These are phyloP conservation scores for Nephrocerus scutellatus DNA, from an alignment of 2,888 invertebrate species.

Conservation along the genomic window DNA sequence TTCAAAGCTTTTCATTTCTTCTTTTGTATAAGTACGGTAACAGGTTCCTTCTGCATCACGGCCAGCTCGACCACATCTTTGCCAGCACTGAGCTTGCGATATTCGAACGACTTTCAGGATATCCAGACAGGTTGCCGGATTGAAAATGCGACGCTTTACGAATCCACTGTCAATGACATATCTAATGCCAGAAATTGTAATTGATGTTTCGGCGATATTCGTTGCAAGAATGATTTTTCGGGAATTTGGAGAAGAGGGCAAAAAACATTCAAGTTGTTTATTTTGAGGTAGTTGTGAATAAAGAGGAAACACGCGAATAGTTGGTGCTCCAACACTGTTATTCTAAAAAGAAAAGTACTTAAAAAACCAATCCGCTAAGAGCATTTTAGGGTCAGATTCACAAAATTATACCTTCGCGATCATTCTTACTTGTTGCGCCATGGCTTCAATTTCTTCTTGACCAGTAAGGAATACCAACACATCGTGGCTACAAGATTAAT, in stretches of 20 bases:
- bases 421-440: conserved; percentile 65
- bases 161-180: conserved; percentile 88
- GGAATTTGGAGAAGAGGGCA: conserved; percentile 60
- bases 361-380: conserved; percentile 10
- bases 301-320: conserved; percentile 73
- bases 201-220: conserved; percentile 96
- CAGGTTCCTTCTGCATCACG: conserved; percentile 78
- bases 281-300: conserved; percentile 84
- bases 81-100: conserved; percentile 89
- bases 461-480: conserved; percentile 91
- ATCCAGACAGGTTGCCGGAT: conserved; percentile 75
- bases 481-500: conserved; percentile 62
- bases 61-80: conserved; percentile 87
- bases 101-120: conserved; percentile 71
- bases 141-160: conserved; percentile 82
- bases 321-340: conserved; percentile 52
- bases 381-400: too few relatives aligned
- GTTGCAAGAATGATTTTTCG: conserved; percentile 92
- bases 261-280: conserved; percentile 84
- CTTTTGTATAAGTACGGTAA: conserved; percentile 77
- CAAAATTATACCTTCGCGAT: conserved; percentile 58
- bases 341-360: conserved; percentile 45
- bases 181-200: conserved; percentile 88
- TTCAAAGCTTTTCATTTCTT: conserved; percentile 65
- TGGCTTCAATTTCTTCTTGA: conserved; percentile 93